Base-by-base conservation (phyloP, 2,113 vertebrate genomes). In the Neopipo cinnamomea region DNA sequence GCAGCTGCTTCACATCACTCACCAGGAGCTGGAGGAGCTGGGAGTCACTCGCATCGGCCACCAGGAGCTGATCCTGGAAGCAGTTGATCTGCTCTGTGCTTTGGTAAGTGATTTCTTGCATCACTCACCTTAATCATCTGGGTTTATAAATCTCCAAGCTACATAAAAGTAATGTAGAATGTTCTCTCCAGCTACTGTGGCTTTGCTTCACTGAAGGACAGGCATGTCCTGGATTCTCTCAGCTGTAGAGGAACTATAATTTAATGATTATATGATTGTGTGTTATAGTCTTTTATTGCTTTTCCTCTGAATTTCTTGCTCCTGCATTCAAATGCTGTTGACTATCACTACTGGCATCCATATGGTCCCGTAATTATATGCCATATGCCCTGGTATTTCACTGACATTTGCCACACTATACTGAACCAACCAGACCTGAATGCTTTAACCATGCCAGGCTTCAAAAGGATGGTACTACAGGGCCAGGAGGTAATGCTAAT, bases 41-140 rank as follows among this genome's bases (percentile, higher is more conserved):
- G 98, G 99, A 6, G 98, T 99, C 96, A 98, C 98, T 61, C 97
- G 95, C 42, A 98, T 98, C 83, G 99, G 99, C 91, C 99, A 99
- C 97, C 98, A 99, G 94, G 98, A 99, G 85, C 98, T 99, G 80
- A 99, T 99, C 49, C 97, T 99, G 96, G 99, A 99, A 97, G 98
- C 99, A 4, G 98, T 99, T 16, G 98, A 99, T 93, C 98, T 99
- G 89, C 98, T 99, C 19, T 98, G 98, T 93, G 98, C 98, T 4
- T 96, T 99, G 98, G 99, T 99, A 88, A 98, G 98, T 91, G 21
- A 11, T 14, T 89, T 63, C 68, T 39, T 39, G 12, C 33, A 15
- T 53, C 11, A 0, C 50, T 62, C 55, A 7, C 25, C 30, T 46
- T 10, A 8, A 41, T 62, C 44, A 53, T 39, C 30, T 56, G 74